Evolutionary conservation across 2,888 invertebrate genomes (phyloP), one percentile per base, ranked within the genome.

Genomic region (Polietes domitor): DNA sequence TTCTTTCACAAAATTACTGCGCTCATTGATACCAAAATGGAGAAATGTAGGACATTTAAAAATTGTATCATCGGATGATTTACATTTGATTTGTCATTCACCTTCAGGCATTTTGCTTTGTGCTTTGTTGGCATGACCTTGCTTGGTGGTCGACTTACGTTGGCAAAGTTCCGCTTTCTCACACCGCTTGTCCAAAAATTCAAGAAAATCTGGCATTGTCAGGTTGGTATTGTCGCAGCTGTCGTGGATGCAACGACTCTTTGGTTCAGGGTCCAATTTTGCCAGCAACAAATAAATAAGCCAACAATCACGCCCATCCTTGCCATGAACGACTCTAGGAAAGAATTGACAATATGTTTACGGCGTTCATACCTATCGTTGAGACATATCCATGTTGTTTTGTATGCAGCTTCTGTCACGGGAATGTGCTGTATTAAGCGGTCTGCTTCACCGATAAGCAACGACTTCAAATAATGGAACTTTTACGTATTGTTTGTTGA

Each of bases 401-500:
- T 19, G 19, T 85, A 85, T 10, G 86, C 79, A 15, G 71, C 28
- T 0, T 86, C 78, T 10, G 86, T 81, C 63, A 80, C 75, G 21
- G 72, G 73, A 9, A 86, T 77, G n/a, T 84, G 85, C 26, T 77
- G 77, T 41, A 85, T 72, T 5, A 86, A 12, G 19, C 77, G 68
- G 5, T 81, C 85, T 6, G 82, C 80, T 17, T 86, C 82, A 9
- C 58, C 83, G 43, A 19, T 53, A 26, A 83, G 43, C n/a, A 85
- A 72, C 0, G 80, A 80, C 63, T 82, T 86, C 9, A 85, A 21
- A 55, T 84, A 80, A 50, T 86, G 61, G 10, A 85, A 81, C 32
- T 84, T 86, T 53, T 86, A 82, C 0, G 80, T 82, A 9, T n/a
- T n/a, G n/a, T 55, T 43, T 1, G 83, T n/a, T 78, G 9, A 86